These are phyloP conservation scores for Bos taurus DNA, from an alignment of 2,113 vertebrate genomes.

Conservation along the genomic window ARS-UCD2.0 NC_037336.1:54956001-54956500, in stretches of 20 bases:
- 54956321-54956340: not conserved
- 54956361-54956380: not conserved
- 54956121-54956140: not conserved
- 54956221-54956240: not conserved
- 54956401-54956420: not conserved
- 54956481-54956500: not conserved
- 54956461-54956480: not conserved
- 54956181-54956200: not conserved
- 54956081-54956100: not conserved
- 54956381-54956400: not conserved
- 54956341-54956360: not conserved
- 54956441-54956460: not conserved
- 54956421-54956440: not conserved
- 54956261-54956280: not conserved
- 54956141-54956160: not conserved
- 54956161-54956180: not conserved
- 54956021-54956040: not conserved
- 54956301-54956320: not conserved
- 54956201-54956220: not conserved
- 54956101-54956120: not conserved
- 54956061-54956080: not conserved
- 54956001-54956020: not conserved
- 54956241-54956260: conserved; percentile 2
- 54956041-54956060: not conserved
- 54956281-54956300: not conserved